phyloP scores from a whole-genome alignment of 1,140 invertebrate species.

The Pseudobourletiella spinata region DNA sequence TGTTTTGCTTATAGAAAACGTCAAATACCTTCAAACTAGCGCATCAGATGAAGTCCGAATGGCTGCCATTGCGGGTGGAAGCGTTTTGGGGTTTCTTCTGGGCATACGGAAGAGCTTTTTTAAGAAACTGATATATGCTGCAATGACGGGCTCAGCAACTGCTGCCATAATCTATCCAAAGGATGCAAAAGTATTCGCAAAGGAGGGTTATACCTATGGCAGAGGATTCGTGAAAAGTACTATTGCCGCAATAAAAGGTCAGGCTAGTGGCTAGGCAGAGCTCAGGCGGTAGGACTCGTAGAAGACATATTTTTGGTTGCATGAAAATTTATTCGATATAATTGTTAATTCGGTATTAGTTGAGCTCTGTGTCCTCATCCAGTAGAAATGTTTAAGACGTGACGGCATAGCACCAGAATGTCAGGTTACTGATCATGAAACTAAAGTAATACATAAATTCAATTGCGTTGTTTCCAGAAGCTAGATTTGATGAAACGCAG shows the following conservation, averaged over 20 bases:
- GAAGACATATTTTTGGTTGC: too few relatives aligned
- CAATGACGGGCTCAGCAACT: slow-evolving; percentile 2
- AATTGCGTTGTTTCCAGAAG: too few relatives aligned
- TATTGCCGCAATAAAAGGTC: neutral
- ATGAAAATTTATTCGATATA: too few relatives aligned
- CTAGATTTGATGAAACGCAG: too few relatives aligned
- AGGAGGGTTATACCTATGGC: slow-evolving; percentile 1
- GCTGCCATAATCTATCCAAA: slow-evolving; percentile 26
- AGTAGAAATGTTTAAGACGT: too few relatives aligned
- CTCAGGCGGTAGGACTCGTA: too few relatives aligned
- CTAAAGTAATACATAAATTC: too few relatives aligned
- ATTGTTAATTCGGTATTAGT: too few relatives aligned
- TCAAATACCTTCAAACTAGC: slow-evolving; percentile 15
- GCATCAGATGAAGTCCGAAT: slow-evolving; percentile 23
- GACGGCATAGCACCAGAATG: too few relatives aligned
- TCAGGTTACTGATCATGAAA: too few relatives aligned
- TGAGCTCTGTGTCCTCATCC: too few relatives aligned
- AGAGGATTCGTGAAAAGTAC: neutral
- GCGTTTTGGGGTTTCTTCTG: slow-evolving; percentile 21
- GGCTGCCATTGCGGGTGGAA: slow-evolving; percentile 14
- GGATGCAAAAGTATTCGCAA: slow-evolving; percentile 17
- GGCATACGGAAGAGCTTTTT: slow-evolving; percentile 20
- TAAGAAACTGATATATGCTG: slow-evolving; percentile 15
- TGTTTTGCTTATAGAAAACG: slow-evolving; percentile 16
- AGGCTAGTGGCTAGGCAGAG: too few relatives aligned